Evolutionary conservation across 2,888 invertebrate species (phyloP), one percentile per base, ranked within the genome.

Genomic region (Lamellibrachia satsuma): DNA sequence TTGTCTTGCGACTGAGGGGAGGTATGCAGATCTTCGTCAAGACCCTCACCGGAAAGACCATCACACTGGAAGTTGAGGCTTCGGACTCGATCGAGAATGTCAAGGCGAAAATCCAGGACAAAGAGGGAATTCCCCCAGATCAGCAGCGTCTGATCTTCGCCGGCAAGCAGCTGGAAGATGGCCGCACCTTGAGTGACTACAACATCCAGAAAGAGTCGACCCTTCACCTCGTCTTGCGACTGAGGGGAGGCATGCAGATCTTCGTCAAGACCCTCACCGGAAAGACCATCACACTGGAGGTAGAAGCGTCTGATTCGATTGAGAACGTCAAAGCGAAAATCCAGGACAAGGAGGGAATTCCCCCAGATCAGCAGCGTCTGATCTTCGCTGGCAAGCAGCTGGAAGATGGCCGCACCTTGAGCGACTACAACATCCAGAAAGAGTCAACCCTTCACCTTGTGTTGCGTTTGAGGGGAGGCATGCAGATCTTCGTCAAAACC

Each of bases 81-180:
- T 98, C 98, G 0, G 98, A 99, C 96, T 98, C 98, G n/a, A 99
- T 99, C 95, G 98, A 99, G 97, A 98, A 99, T 98, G 98, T 99
- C 90, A 99, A 99, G 96, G 96, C 96, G 15, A 96, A 96, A 93
- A 97, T 97, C 93, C 96, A 94, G 75, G 94, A 94, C 92, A 94
- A 94, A 90, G 94, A 94, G 94, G 97, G 97, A 1, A 95, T 97
- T 94, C 97, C 97, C 0, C 97, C 97, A 93, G 98, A 98, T 97
- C 98, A 98, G 97, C 98, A 98, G 97, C 97, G 98, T 95, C 97
- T 98, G 96, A 98, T 98, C 97, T 98, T 98, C 96, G 98, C 98
- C 95, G 98, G 98, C 93, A 98, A 98, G 96, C 99, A 99, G 97
- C 97, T 99, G 95, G 98, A 98, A 97, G 98, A 99, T 97, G 98